These are phyloP conservation scores for Palloptera scutellata DNA, from an alignment of 2,888 invertebrate species.

Conservation along the genomic window DNA sequence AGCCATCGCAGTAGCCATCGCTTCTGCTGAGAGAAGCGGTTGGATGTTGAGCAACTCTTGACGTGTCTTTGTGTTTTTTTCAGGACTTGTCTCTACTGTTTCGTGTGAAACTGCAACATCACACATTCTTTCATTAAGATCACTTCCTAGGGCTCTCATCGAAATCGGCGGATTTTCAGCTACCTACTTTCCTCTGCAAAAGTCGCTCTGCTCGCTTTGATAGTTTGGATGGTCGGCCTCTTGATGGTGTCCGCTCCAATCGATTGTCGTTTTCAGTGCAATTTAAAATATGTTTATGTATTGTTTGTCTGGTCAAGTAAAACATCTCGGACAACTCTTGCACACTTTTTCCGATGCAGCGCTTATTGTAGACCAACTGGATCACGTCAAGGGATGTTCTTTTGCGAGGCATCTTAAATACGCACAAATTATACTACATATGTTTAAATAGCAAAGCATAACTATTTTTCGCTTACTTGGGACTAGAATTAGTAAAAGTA, in stretches of 20 bases:
- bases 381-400: too few species aligned
- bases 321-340: too few species aligned
- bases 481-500: too few species aligned
- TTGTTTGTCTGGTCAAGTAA: too few species aligned
- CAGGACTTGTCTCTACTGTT: constrained; percentile 7
- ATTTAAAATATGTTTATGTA: constrained; percentile 7
- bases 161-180: neutral
- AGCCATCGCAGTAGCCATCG: neutral
- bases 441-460: too few species aligned
- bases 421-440: too few species aligned
- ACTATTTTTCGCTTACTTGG: too few species aligned
- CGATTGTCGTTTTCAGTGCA: constrained; percentile 4
- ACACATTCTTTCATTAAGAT: too few species aligned
- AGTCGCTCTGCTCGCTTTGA: neutral
- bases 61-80: constrained; percentile 7
- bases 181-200: neutral
- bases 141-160: too few species aligned
- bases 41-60: constrained; percentile 14
- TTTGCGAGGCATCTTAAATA: too few species aligned
- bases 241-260: constrained; percentile 10
- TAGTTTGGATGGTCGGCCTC: neutral
- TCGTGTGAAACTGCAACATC: constrained; percentile 11
- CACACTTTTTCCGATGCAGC: too few species aligned
- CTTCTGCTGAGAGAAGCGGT: constrained; percentile 9
- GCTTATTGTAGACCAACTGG: too few species aligned